Percentiles rank a stretch among this genome's conserved stretches.
phyloP scores from a whole-genome alignment of 2,797 vertebrate species.

The Sebastes ruberrimus region DNA sequence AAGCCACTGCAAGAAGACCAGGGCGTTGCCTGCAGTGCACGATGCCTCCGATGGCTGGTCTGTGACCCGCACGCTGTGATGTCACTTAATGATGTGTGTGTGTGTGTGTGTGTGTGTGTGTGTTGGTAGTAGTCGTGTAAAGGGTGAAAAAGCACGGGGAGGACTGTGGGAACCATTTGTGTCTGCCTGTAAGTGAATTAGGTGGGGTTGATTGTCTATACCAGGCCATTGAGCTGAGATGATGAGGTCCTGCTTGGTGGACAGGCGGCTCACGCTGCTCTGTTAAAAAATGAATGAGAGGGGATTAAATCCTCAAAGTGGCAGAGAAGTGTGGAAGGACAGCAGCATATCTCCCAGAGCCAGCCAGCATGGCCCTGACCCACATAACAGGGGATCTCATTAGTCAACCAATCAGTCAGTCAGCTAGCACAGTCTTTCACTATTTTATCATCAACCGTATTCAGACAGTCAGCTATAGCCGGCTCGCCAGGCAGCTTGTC shows the following conservation, averaged over 20 bases:
- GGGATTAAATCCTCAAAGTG: slow-evolving; percentile 30
- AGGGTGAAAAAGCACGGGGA: neutral
- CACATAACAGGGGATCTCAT: slow-evolving; percentile 30
- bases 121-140: neutral
- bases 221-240: slow-evolving; percentile 13
- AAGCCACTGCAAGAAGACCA: slow-evolving; percentile 49
- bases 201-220: neutral
- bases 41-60: slow-evolving; percentile 33
- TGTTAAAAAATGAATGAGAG: slow-evolving; percentile 25
- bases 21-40: slow-evolving; percentile 62
- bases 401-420: slow-evolving; percentile 34
- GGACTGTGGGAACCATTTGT: slow-evolving; percentile 29
- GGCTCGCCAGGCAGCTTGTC: neutral
- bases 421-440: neutral
- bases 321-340: slow-evolving; percentile 24
- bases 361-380: slow-evolving; percentile 25
- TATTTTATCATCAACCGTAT: neutral
- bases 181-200: slow-evolving; percentile 49
- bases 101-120: neutral
- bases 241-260: neutral
- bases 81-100: slow-evolving; percentile 34
- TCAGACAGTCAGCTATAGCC: neutral
- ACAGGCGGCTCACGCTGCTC: slow-evolving; percentile 9
- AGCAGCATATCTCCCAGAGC: slow-evolving; percentile 2
- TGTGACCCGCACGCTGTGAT: slow-evolving; percentile 54